Evolutionary conservation across 2,888 invertebrate genomes (phyloP), one percentile per base, ranked within the genome.

Genomic region (Leptopilina syphax): DNA sequence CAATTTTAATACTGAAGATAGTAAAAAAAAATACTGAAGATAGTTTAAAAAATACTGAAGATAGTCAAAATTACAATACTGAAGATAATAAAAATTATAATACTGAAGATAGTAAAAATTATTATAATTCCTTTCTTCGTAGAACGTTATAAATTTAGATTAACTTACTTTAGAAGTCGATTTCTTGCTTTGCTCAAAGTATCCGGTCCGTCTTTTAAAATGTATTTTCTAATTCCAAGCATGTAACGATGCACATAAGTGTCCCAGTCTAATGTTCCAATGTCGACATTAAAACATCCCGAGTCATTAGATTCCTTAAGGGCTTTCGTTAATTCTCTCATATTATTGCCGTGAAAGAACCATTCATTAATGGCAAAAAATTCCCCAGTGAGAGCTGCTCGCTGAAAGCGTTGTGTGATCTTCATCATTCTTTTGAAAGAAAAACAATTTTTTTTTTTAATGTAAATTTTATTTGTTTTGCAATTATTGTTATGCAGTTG

Each of bases 281-380:
- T 92, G 87, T 96, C 95, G 83, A 96, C 93, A 83, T 95, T 94
- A 60, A 93, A 92, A 47, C 93, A 92, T 73, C 93, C 91, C 0
- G 93, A 92, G 84, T 95, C 96, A 24, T 92, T 92, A 13, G 92
- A 92, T 94, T 95, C 82, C 95, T 93, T 81, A 4, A 83, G 82
- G 13, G 77, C 68, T 60, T 79, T 76, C 60, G 93, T 92, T 8
- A 96, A 92, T 13, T 94, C 93, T 3, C 92, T 92, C 80, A 96
- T 93, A 84, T 96, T 96, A 0, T 93, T 91, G 1, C 94, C 94
- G 13, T 95, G 94, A 87, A 97, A 97, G 77, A 94, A 93, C 97
- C 97, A 98, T 85, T 98, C 96, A 90, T 96, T 94, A 41, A 95
- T 94, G 0, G 97, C 96, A 90, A 98, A 98, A 90, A 96, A 98